A percentile compares a stretch with the other conserved stretches of the same genome.
Evolutionary conservation across 2,797 vertebrate species (phyloP).

Genomic region (Cyclopterus lumpus): DNA sequence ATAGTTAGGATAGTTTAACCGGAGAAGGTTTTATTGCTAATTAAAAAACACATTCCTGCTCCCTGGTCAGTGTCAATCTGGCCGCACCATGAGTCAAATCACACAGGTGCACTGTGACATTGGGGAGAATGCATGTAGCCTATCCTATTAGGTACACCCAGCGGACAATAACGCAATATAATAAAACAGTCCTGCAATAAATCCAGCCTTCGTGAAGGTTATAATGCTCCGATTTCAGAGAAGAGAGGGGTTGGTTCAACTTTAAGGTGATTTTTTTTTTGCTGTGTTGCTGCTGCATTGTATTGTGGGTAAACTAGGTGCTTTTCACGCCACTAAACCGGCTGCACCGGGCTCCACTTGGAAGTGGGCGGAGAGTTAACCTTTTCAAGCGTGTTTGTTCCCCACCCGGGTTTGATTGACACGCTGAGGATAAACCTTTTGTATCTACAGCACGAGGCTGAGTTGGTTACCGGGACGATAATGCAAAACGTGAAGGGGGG

Average conservation of each 20-base stretch:
- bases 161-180: background rate
- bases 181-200: background rate
- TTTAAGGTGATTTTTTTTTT: background rate
- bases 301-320: background rate
- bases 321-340: background rate
- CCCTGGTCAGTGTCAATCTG: conserved; percentile 3
- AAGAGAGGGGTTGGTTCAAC: background rate
- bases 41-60: conserved; percentile 21
- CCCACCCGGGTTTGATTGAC: background rate
- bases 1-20: background rate
- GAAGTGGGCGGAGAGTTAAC: background rate
- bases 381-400: background rate
- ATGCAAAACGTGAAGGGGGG: too few relatives aligned
- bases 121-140: background rate
- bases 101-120: background rate
- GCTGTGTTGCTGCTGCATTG: background rate
- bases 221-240: background rate
- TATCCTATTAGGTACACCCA: background rate
- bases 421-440: background rate
- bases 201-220: background rate
- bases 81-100: background rate
- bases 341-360: background rate
- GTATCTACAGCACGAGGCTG: background rate
- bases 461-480: background rate
- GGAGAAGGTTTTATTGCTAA: conserved; percentile 10